These are phyloP conservation scores for Liasis olivaceus DNA, from an alignment of 2,797 vertebrate genomes.

Conservation along the genomic window DNA sequence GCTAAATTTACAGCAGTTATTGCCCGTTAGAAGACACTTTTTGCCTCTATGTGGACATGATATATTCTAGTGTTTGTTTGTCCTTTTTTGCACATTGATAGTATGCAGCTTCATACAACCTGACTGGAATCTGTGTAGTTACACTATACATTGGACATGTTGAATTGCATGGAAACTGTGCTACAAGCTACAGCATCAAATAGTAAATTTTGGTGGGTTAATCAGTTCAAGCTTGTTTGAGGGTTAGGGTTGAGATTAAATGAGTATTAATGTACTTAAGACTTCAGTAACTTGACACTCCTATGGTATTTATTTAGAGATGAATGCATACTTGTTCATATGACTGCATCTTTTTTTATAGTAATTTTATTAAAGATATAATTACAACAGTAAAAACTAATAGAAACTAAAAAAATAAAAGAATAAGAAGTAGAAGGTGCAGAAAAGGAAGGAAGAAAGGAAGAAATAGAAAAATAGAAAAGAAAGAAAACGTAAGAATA, in stretches of 20 bases:
- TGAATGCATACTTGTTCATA: neutral
- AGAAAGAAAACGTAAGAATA: too few species aligned
- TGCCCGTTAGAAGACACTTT: neutral
- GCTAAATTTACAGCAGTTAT: neutral
- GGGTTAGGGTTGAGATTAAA: neutral
- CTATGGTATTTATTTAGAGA: neutral
- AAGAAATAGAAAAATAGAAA: too few species aligned
- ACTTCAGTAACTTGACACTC: neutral
- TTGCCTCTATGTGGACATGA: neutral
- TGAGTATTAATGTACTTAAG: neutral
- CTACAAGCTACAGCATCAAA: neutral
- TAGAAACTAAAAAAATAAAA: too few species aligned
- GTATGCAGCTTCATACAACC: neutral
- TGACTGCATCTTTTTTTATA: neutral
- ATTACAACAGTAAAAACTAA: too few species aligned
- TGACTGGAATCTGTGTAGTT: neutral
- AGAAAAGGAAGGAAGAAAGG: too few species aligned
- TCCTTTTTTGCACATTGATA: neutral
- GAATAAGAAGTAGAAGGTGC: too few species aligned
- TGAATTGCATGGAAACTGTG: neutral
- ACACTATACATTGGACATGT: neutral
- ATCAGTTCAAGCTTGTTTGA: neutral
- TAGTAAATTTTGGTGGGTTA: neutral
- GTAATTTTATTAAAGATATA: too few species aligned
- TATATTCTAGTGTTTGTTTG: neutral